Conservation (phyloP, 2,888 invertebrate species). For the Alloplasta piceator region DNA sequence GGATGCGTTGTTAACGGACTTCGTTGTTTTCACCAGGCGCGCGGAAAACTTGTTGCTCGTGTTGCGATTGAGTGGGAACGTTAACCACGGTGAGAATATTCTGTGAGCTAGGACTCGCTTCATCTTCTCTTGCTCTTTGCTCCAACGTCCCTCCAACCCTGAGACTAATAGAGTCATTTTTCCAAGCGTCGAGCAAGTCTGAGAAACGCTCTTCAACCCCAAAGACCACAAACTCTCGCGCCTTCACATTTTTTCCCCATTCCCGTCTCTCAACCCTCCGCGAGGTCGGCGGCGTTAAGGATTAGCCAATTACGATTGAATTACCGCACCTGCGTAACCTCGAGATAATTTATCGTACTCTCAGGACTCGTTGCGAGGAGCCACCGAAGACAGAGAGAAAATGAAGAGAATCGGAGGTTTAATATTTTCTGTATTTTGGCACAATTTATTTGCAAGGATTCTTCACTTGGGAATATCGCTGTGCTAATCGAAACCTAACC, state of each 20-base stretch:
- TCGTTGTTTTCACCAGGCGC: conserved; percentile 72
- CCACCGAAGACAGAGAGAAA: too few relatives aligned
- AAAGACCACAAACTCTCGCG: conserved; percentile 4
- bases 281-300: conserved; percentile 73
- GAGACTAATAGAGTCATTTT: conserved; percentile 82
- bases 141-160: conserved; percentile 37
- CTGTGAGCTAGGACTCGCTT: conserved; percentile 34
- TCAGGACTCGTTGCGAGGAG: neutral
- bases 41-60: conserved; percentile 78
- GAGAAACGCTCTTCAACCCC: conserved; percentile 22
- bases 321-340: conserved; percentile 72
- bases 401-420: too few relatives aligned
- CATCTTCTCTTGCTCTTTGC: conserved; percentile 1
- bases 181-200: conserved; percentile 72
- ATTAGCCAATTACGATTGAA: conserved; percentile 83
- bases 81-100: conserved; percentile 11
- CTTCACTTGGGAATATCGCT: too few relatives aligned
- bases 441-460: too few relatives aligned
- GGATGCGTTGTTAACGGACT: conserved; percentile 78
- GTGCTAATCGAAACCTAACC: too few relatives aligned
- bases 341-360: conserved; percentile 58
- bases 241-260: conserved; percentile 39
- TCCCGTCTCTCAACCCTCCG: conserved; percentile 28
- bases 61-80: conserved; percentile 35
- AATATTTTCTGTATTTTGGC: too few relatives aligned